Base-by-base conservation (phyloP, 2,113 vertebrate species). In the Vulpes lagopus region DNA sequence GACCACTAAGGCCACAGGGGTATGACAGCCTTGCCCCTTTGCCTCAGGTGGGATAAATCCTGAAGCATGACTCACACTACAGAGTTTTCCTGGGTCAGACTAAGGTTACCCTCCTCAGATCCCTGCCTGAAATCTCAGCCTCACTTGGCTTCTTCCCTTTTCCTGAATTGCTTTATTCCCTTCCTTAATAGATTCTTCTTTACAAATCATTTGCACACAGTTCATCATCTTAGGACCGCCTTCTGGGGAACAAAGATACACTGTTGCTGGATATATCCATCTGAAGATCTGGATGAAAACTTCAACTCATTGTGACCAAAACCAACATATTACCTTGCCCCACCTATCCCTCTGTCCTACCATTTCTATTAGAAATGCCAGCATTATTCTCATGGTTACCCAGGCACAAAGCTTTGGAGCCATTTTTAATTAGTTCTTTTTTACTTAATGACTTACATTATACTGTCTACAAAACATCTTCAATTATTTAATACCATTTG, bases 391-490 rank as follows among this genome's bases (percentile, higher is more conserved):
- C 30, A n/a, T 51, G 14, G 5, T 32, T 53, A 74, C 0, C 11
- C 3, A 95, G 64, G 19, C 23, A 53, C 30, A 74, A 55, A 27
- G 7, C 17, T 57, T 89, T 74, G 53, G 3, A 67, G 17, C 16
- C 27, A 57, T 62, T 91, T 35, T 84, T 35, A 84, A 73, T 83
- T 69, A 15, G 12, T 95, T 81, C 7, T 49, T 81, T 87, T 84
- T 76, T 53, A 65, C 62, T 84, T 57, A 88, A 55, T 74, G 17
- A 49, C 11, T 82, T 73, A 65, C 3, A 78, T 91, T 94, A 57
- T 57, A 91, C 2, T 60, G 12, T 95, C 95, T 82, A 53, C 3
- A 59, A 93, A 96, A 64, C 6, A 69, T 60, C 94, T 81, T 79
- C 2, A 71, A 60, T 35, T 57, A 71, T 86, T 80, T 87, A 62